Base-by-base conservation (phyloP, 2,797 vertebrate species). In the Oreochromis mossambicus region DNA sequence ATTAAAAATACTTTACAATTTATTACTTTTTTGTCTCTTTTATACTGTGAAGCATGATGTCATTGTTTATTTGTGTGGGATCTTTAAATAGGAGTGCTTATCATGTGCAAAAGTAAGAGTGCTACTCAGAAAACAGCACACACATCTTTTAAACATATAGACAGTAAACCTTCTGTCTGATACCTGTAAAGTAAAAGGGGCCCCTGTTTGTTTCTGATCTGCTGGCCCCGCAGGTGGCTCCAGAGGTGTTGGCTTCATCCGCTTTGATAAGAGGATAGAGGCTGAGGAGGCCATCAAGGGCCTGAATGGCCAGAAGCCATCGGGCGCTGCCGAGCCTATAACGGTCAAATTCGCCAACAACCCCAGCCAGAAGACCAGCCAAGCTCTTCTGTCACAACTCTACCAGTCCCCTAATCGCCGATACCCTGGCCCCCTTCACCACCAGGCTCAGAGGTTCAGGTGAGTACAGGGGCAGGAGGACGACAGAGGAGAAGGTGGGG, bases 331-430 rank as follows among this genome's bases (percentile, higher is more conserved):
- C 3, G 99, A 99, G 96, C 98, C 99, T 90, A 99, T 99, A 96
- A 99, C 99, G 83, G 99, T 99, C 96, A 99, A 99, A 96, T 99
- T 99, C 88, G 99, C 99, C 96, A 99, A 99, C 97, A 99, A 99
- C 95, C 99, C 99, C 92, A 99, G 99, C 95, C 99, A 99, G 97
- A 99, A 99, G 97, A 99, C 98, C 95, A 99, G 98, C 97, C 99
- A 99, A 97, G 99, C 99, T 68, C 97, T 99, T 85, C 97, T 99
- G 90, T 99, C 99, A 80, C 99, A 99, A 95, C 97, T 99, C 86
- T 99, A 99, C 96, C 99, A 99, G 95, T 99, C 99, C 87, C 99
- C 99, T 87, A 99, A 98, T 92, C 97, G 98, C 93, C 98, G 99
- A 94, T 99, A 99, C 94, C 98, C 99, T 3, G 99, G 98, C 76